Evolutionary conservation across 1,140 invertebrate genomes (phyloP).

Genomic region (Micrasema minimum): DNA sequence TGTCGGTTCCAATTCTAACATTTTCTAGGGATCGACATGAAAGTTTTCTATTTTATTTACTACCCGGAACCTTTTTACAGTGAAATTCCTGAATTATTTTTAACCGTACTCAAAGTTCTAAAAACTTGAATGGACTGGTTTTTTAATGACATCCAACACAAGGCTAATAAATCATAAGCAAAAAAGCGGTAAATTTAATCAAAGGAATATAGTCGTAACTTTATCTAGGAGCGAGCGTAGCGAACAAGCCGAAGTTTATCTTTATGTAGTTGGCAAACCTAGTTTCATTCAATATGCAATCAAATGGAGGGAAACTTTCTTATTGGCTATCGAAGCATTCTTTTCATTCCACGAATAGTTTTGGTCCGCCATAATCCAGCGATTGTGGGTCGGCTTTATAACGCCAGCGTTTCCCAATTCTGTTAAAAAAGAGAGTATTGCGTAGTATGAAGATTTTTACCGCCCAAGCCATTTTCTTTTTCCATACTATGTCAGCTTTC

Average conservation of each 20-base stretch:
- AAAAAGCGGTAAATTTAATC: constrained; percentile 15
- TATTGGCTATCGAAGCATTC: constrained; percentile 34
- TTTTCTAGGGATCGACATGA: no score
- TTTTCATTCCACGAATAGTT: constrained; percentile 34
- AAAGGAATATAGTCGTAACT: constrained; percentile 18
- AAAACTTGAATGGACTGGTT: no score
- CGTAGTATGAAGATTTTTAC: constrained; percentile 5
- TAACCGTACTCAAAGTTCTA: no score
- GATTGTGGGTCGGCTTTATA: constrained; percentile 11
- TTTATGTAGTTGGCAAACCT: not conserved
- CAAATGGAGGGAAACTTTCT: constrained; percentile 28
- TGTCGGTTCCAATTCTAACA: no score
- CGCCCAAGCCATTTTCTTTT: not conserved
- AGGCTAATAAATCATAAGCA: not conserved
- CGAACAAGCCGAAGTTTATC: constrained; percentile 5
- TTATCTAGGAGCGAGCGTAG: constrained; percentile 2
- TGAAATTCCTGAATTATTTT: no score
- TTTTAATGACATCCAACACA: no score
- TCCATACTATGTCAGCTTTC: constrained; percentile 8
- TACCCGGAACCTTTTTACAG: no score
- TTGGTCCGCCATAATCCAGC: constrained; percentile 14
- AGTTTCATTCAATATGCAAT: constrained; percentile 36
- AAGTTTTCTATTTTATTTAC: no score
- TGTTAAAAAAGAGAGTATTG: constrained; percentile 8
- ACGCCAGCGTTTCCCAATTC: constrained; percentile 24